Evolutionary conservation across 2,113 vertebrate species (phyloP), one percentile per base, ranked within the genome.

Genomic region (Gasterosteus nipponicus): DNA sequence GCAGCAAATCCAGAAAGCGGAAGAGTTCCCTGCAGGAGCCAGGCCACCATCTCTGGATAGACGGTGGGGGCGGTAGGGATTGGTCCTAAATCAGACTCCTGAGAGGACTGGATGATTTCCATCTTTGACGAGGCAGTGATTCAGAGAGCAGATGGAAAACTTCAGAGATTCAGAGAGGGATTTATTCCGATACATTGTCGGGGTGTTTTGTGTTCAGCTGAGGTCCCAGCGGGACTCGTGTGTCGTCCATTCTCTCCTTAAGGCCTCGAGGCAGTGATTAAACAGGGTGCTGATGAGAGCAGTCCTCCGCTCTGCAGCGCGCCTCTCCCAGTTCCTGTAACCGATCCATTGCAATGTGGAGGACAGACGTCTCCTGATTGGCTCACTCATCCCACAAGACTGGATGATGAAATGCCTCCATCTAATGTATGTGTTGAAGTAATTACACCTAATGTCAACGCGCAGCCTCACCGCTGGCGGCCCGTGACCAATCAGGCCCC

Each of bases 91-190:
- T 90, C 86, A 75, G 81, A 73, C 83, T 85, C 71, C 66, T 72
- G 76, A 86, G 87, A 82, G 77, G 77, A 57, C 73, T 81, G 73
- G 82, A 83, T 87, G 80, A 78, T 80, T 87, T 89, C 81, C 78
- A 79, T 91, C 82, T 83, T 79, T 80, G 90, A 49, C 79, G 84
- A 62, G 80, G 80, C 78, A 69, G 80, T 73, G 81, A 89, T 83
- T 87, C 87, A 67, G 67, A 70, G 73, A 91, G 78, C 86, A 85
- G 87, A 89, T 85, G 87, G 84, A 86, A 90, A 89, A 82, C 80
- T 87, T 88, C 70, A 16, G 76, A 68, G 81, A 75, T 59, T 10
- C 61, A 38, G 54, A 42, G 75, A 71, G 70, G 62, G 75, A 83
- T 89, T 80, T 42, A 61, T 77, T 81, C 85, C 33, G 67, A 88